Evolutionary conservation across 30 jellyfish, hydroid and myxozoan species (phyloP).

Genomic region (Calvadosia cruxmelitensis): DNA sequence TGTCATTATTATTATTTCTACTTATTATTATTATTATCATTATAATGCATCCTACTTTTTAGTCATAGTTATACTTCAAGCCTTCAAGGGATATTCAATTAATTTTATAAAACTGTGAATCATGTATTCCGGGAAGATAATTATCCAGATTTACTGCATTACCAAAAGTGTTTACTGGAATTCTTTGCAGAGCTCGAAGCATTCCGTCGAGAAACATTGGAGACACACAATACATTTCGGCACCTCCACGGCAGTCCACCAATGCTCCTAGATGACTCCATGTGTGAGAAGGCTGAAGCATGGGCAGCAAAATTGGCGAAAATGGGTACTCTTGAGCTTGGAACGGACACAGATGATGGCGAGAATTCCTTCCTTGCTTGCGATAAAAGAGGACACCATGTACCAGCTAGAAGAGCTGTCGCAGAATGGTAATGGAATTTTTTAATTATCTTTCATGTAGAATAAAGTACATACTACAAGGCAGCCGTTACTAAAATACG

Average conservation of each 20-base stretch:
- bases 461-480: background rate
- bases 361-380: conserved; percentile 55
- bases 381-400: conserved; percentile 20
- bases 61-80: no score
- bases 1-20: no score
- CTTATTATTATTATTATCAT: no score
- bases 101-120: no score
- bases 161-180: no score
- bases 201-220: conserved; percentile 61
- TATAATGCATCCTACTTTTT: no score
- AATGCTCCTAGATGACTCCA: conserved; percentile 56
- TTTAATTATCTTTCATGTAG: no score
- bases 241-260: conserved; percentile 72
- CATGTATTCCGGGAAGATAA: no score
- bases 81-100: no score
- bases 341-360: conserved; percentile 48
- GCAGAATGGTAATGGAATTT: conserved; percentile 76
- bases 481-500: no score
- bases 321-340: conserved; percentile 44
- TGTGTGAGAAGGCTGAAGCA: conserved; percentile 74
- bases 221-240: conserved; percentile 66
- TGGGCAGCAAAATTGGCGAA: conserved; percentile 67
- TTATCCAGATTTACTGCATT: no score
- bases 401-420: conserved; percentile 55
- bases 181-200: conserved; percentile 54